Base-by-base conservation (phyloP, 2,797 vertebrate genomes). In the Apogon hyalosoma region DNA sequence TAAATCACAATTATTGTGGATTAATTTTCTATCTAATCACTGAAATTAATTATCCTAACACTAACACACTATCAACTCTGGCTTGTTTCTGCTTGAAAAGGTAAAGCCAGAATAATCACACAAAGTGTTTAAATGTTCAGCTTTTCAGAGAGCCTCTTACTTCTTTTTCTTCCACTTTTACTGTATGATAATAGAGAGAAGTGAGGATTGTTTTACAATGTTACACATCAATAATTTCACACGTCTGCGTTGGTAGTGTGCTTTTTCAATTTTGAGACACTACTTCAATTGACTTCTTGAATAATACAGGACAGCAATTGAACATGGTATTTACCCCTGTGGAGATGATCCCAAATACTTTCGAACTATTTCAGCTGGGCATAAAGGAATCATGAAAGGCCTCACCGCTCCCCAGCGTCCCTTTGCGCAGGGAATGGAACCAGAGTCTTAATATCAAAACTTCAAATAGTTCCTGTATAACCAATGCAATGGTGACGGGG, bases 391-490 rank as follows among this genome's bases (percentile, higher is more conserved):
- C 91, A 92, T 93, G 90, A 92, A 93, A 91, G 79, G 79, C 80
- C 75, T 75, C 66, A 33, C 52, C 47, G 59, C 77, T 92, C 91
- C 90, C 88, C 70, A 77, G 88, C 38, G 88, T 88, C 90, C 88
- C 86, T 89, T 76, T 86, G 90, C 85, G 60, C 60, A 11, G 87
- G 78, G 87, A 92, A 83, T 75, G 86, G 83, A 91, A 90, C 80
- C 81, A 84, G 70, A 91, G 87, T 83, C 90, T 92, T 88, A 87
- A 89, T 90, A 93, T 92, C 86, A 79, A 82, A 91, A 92, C 92
- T 93, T 94, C 93, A 94, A 93, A 94, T 92, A 83, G 81, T 90
- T 91, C 90, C 88, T 91, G 92, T 94, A 88, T 88, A 92, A 92
- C 88, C 88, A 92, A 90, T 87, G 85, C 85, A 79, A 86, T 83